Base-by-base conservation (phyloP, 2,113 vertebrate genomes). In the Eptesicus fuscus region DNA sequence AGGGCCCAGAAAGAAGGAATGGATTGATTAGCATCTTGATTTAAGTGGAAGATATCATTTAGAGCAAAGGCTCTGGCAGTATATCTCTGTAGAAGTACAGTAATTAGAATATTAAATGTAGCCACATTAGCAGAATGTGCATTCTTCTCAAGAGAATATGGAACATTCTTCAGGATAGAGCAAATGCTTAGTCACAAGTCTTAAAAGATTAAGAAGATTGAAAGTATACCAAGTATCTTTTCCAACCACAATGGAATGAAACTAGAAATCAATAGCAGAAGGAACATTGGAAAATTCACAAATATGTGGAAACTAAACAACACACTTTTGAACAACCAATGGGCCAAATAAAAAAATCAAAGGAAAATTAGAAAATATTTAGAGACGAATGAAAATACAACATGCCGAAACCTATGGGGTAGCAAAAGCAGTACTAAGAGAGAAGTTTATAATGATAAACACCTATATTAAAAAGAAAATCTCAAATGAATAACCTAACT, bases 91-190 rank as follows among this genome's bases (percentile, higher is more conserved):
- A 25, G 7, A 84, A 83, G 65, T 80, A 28, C 13, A 70, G 44
- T 56, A 85, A 88, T 85, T 93, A 94, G 44, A 95, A 82, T 93
- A 95, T 86, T 90, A 90, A 92, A 70, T 93, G 51, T 86, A 89
- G 51, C n/a, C 28, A 61, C 44, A 77, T 91, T 85, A 63, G 51
- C 53, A 83, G 53, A 91, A 83, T 5, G 5, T 25, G 37, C 40
- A 65, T 91, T 84, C 44, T 51, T 84, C 56, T 76, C 69, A 84
- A 51, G 69, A 17, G 4, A 9, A n/a, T 28, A 51, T 83, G n/a
- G 42, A 76, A 65, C 44, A 65, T 76, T 92, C 28, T 92, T n/a
- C 44, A 76, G 56, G 56, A 40, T 37, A 51, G 42, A 84, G 17
- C 23, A 76, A 30, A 91, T 32, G n/a, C 56, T 63, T 51, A 11